Evolutionary conservation across 2,113 vertebrate species (phyloP).

Genomic region (Siniperca knerii): DNA sequence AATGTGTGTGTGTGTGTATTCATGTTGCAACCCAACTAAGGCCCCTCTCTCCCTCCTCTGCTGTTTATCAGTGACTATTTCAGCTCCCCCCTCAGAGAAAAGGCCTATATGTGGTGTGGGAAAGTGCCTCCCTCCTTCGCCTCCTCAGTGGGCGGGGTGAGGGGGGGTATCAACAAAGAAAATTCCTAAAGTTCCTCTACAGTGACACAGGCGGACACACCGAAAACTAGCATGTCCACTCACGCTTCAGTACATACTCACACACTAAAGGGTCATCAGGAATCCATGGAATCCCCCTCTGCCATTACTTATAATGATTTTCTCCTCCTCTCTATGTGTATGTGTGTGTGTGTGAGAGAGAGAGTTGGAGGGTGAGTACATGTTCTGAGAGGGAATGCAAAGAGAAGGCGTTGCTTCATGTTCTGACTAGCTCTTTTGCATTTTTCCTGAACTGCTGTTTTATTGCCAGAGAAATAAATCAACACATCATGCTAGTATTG

Average conservation of each 20-base stretch:
- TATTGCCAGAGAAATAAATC: constrained; percentile 20
- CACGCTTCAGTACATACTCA: constrained; percentile 56
- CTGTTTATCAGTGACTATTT: constrained; percentile 64
- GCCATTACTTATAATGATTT: constrained; percentile 41
- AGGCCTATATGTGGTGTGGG: constrained; percentile 74
- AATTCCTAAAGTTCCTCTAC: constrained; percentile 83
- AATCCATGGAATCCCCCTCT: constrained; percentile 67
- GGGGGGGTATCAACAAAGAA: constrained; percentile 76
- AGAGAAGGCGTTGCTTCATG: constrained; percentile 47
- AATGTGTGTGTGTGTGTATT: constrained; percentile 27
- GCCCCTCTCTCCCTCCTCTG: constrained; percentile 57
- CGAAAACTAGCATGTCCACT: constrained; percentile 68
- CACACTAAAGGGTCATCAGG: constrained; percentile 58
- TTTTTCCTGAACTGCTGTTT: constrained; percentile 30
- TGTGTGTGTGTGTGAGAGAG: neutral
- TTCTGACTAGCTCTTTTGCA: constrained; percentile 51
- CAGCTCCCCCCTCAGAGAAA: constrained; percentile 56
- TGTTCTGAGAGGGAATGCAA: constrained; percentile 31
- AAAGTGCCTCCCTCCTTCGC: constrained; percentile 65
- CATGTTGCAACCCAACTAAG: constrained; percentile 60
- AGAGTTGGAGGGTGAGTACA: constrained; percentile 20
- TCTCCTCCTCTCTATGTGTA: constrained; percentile 11
- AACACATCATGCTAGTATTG: constrained; percentile 16
- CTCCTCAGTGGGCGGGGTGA: neutral
- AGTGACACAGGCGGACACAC: constrained; percentile 72